These are phyloP conservation scores for Eilema depressum DNA, from an alignment of 2,888 invertebrate species.

Conservation along the genomic window DNA sequence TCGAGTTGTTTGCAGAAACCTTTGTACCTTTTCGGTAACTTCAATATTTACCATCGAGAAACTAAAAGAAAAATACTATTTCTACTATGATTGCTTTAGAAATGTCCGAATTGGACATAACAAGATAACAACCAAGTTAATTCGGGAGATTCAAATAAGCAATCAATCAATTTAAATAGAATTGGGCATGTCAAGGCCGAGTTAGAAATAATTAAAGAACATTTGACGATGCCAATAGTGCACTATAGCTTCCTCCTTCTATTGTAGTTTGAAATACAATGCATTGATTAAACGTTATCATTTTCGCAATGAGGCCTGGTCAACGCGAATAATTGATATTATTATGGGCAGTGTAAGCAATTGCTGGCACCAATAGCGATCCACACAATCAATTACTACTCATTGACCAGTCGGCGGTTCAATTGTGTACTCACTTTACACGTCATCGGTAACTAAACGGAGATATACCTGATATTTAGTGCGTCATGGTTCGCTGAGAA, in stretches of 20 bases:
- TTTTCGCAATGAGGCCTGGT: slow-evolving; percentile 53
- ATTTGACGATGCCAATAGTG: slow-evolving; percentile 48
- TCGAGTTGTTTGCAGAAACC: too few relatives aligned
- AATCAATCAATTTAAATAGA: slow-evolving; percentile 49
- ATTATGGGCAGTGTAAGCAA: slow-evolving; percentile 65
- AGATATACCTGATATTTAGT: slow-evolving; percentile 31
- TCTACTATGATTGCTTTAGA: background rate
- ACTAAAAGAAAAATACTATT: background rate
- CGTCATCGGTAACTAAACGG: slow-evolving; percentile 44
- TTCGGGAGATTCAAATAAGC: slow-evolving; percentile 21
- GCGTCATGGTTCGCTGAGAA: slow-evolving; percentile 27
- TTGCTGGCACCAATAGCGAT: slow-evolving; percentile 67
- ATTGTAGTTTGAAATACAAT: slow-evolving; percentile 32
- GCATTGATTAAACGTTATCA: slow-evolving; percentile 54
- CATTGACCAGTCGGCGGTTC: slow-evolving; percentile 76
- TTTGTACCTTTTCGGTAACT: too few relatives aligned
- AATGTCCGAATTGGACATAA: slow-evolving; percentile 20
- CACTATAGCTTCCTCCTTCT: slow-evolving; percentile 54
- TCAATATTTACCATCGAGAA: too few relatives aligned
- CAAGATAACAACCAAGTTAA: slow-evolving; percentile 7
- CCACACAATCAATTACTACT: slow-evolving; percentile 80
- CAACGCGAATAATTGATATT: slow-evolving; percentile 61
- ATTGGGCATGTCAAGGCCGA: slow-evolving; percentile 45
- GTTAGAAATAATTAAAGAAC: slow-evolving; percentile 40
- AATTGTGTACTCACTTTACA: slow-evolving; percentile 77